These are phyloP conservation scores for Apis mellifera DNA, from an alignment of 1,140 invertebrate genomes.

Conservation along the genomic window DNA sequence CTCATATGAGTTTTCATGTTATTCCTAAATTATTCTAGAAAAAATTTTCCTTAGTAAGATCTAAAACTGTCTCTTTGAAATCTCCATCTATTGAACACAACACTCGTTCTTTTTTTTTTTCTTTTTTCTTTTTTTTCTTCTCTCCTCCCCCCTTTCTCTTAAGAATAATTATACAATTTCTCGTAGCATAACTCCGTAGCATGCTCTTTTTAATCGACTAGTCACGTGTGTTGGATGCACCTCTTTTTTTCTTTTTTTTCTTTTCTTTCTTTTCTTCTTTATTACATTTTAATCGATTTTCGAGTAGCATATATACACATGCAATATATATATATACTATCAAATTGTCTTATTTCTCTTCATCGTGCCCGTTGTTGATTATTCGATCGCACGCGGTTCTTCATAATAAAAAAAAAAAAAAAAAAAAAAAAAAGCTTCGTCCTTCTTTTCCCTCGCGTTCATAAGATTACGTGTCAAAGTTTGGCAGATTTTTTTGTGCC, in stretches of 20 bases:
- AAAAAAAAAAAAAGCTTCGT: not conserved
- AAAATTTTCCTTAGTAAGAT: not conserved
- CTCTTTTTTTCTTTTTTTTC: slow-evolving; percentile 13
- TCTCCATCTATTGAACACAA: not conserved
- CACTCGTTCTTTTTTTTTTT: not conserved
- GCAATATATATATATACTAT: slow-evolving; percentile 1
- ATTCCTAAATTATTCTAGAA: slow-evolving; percentile 39
- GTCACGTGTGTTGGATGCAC: slow-evolving; percentile 65
- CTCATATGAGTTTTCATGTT: not conserved
- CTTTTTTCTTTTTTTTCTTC: not conserved
- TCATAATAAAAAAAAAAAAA: not conserved
- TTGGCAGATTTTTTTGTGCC: not conserved
- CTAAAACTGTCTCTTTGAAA: not conserved
- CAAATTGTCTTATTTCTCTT: slow-evolving; percentile 11
- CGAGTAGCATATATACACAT: not conserved
- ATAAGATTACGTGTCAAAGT: not conserved
- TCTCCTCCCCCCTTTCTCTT: not conserved
- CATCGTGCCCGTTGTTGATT: slow-evolving; percentile 22
- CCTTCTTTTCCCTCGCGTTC: not conserved
- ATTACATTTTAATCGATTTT: not conserved
- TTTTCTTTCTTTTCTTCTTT: not conserved
- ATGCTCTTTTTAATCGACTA: slow-evolving; percentile 68
- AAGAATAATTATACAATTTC: not conserved
- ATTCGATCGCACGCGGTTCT: not conserved
- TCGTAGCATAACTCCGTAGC: not conserved